Base-by-base conservation (phyloP, 1,140 invertebrate species). In the Stratiolaelaps scimitus region DNA sequence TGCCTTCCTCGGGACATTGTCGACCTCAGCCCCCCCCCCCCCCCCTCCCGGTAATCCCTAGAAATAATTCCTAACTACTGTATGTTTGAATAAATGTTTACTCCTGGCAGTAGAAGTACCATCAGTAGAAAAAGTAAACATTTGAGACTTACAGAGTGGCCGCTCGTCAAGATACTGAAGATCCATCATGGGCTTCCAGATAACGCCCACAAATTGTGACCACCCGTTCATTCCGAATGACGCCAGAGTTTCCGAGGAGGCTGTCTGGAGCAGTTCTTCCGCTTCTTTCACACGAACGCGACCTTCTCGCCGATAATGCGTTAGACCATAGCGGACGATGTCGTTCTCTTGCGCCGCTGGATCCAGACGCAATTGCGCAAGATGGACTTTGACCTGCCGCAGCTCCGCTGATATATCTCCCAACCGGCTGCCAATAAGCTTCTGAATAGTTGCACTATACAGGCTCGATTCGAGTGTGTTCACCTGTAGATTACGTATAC, bases 161-260 rank as follows among this genome's bases (percentile, higher is more conserved):
- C 34, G 53, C 23, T 60, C 53, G 23, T 60, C 34, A 15, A 60
- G 5, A 23, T 19, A 60, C 53, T 29, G 53, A 23, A 60, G 53
- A 10, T 60, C 34, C 53, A 60, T 19, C 53, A 60, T 60, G 15
- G 53, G 53, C 15, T 34, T 60, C 53, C 53, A 60, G 53, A 60
- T 60, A 17, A 17, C 26, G 4, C 53, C 53, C 15, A 60, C 53
- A 26, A 60, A 60, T 10, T 60, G 53, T 15, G 53, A 26, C 53
- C 53, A 60, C 13, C 26, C 53, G 2, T 17, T 60, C 53, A 60
- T 26, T 6, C 34, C 26, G 53, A 29, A 60, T 34, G 53, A 26
- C 1, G 13, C 53, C 20, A 60, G 26, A 26, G 53, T 60, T 60
- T 60, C 17, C 20, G 53, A 1, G n/a, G 53, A 60, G 26, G 53